Evolutionary conservation across 2,113 vertebrate genomes (phyloP).

Genomic region (Isurus oxyrinchus): DNA sequence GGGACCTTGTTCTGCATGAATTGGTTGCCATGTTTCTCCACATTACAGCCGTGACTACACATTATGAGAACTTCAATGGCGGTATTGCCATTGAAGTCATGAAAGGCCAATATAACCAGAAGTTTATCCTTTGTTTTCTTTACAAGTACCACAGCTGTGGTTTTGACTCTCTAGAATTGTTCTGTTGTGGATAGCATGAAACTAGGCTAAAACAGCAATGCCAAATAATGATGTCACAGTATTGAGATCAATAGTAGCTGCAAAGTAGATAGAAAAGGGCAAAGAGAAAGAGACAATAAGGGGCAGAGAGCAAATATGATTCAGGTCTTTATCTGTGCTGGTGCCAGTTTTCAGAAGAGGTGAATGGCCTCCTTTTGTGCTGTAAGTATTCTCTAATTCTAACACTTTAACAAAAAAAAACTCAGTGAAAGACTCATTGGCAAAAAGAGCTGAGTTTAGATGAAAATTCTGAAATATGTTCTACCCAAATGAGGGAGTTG

Average conservation of each 20-base stretch:
- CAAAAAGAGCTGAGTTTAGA: neutral
- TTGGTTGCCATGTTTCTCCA: no score
- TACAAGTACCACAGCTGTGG: neutral
- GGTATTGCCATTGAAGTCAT: neutral
- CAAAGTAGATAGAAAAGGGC: neutral
- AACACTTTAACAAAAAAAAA: neutral
- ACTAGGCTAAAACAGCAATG: neutral
- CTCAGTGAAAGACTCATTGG: neutral
- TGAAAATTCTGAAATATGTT: neutral
- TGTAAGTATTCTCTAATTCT: neutral
- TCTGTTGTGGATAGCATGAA: neutral
- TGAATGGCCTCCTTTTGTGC: neutral
- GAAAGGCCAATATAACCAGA: neutral
- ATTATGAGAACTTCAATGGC: neutral
- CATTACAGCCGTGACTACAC: neutral
- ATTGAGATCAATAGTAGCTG: neutral
- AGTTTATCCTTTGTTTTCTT: neutral
- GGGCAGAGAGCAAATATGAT: neutral
- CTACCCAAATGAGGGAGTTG: neutral
- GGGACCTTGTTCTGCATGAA: neutral
- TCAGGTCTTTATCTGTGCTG: neutral
- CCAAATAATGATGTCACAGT: neutral
- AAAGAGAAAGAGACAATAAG: neutral
- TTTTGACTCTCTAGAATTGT: neutral
- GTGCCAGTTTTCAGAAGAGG: neutral